These are phyloP conservation scores for Menidia menidia DNA, from an alignment of 2,797 vertebrate species.

Conservation along the genomic window DNA sequence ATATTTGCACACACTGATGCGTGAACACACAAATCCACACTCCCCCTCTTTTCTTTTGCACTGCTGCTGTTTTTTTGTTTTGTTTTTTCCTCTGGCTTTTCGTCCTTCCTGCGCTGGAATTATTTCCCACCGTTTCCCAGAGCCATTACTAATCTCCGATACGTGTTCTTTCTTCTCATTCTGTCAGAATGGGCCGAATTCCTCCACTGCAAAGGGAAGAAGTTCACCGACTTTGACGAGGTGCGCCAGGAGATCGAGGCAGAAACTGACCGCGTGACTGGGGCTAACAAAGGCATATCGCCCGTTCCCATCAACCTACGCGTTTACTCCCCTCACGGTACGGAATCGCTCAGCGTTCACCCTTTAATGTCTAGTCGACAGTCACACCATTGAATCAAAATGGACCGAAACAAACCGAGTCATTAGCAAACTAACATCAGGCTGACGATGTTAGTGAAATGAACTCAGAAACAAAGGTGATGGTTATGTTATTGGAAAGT, in stretches of 20 bases:
- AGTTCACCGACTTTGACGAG: constrained; percentile 96
- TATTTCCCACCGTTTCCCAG: constrained; percentile 33
- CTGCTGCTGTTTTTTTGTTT: constrained; percentile 13
- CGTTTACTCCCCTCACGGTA: constrained; percentile 93
- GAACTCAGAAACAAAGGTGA: constrained; percentile 23
- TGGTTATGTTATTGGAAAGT: neutral
- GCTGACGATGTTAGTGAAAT: neutral
- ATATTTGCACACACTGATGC: constrained; percentile 17
- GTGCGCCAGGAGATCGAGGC: constrained; percentile 95
- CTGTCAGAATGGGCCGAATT: constrained; percentile 93
- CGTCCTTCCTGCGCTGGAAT: constrained; percentile 21
- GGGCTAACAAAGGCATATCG: constrained; percentile 96
- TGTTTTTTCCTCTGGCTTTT: neutral
- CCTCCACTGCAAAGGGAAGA: constrained; percentile 95
- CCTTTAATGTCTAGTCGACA: constrained; percentile 8
- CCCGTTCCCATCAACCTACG: constrained; percentile 94
- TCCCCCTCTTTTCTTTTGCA: constrained; percentile 15
- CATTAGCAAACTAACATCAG: constrained; percentile 5
- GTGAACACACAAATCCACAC: constrained; percentile 12
- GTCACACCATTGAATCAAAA: constrained; percentile 14
- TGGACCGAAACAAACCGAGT: constrained; percentile 29
- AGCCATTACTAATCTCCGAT: constrained; percentile 39
- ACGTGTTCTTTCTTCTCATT: constrained; percentile 22
- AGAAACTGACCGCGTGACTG: constrained; percentile 92
- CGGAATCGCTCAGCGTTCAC: constrained; percentile 26